phyloP scores from a whole-genome alignment of 1,140 invertebrate genomes.

The Lysiphlebus fabarum region DNA sequence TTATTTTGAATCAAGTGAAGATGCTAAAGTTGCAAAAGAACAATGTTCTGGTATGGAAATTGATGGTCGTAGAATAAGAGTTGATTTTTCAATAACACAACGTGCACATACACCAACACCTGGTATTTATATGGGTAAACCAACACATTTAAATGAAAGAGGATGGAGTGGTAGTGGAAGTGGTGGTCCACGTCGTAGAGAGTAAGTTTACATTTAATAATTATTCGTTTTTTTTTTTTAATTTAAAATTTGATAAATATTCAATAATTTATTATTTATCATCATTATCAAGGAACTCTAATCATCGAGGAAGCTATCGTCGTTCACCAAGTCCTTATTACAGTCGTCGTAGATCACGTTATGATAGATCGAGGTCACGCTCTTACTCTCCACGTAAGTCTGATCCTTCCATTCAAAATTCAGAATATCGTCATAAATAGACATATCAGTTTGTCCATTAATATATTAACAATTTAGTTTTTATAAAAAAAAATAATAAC shows the following conservation, averaged over 20 bases:
- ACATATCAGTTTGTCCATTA: constrained; percentile 28
- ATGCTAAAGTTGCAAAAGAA: constrained; percentile 92
- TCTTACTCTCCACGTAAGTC: constrained; percentile 85
- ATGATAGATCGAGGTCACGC: constrained; percentile 75
- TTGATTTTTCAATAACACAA: constrained; percentile 97
- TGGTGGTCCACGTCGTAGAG: constrained; percentile 47
- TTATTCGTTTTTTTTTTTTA: constrained; percentile 14
- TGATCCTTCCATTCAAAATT: constrained; percentile 29
- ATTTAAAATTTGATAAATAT: constrained; percentile 8
- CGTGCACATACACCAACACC: constrained; percentile 96
- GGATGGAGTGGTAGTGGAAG: constrained; percentile 43
- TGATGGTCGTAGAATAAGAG: constrained; percentile 87
- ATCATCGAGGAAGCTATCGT: constrained; percentile 51
- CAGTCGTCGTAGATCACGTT: constrained; percentile 58
- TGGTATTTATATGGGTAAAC: constrained; percentile 96
- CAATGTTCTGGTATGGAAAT: constrained; percentile 91
- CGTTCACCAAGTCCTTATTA: constrained; percentile 66
- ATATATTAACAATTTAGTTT: not conserved
- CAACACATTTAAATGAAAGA: constrained; percentile 60
- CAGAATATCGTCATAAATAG: constrained; percentile 37
- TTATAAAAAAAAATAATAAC: too few species aligned
- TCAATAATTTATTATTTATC: not conserved
- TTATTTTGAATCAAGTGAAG: constrained; percentile 85
- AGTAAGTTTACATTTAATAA: constrained; percentile 51
- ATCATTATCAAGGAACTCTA: constrained; percentile 29